A percentile compares a stretch with the other conserved stretches of the same genome.
Evolutionary conservation across 1,140 invertebrate species (phyloP).

Genomic region (Megalopta genalis): DNA sequence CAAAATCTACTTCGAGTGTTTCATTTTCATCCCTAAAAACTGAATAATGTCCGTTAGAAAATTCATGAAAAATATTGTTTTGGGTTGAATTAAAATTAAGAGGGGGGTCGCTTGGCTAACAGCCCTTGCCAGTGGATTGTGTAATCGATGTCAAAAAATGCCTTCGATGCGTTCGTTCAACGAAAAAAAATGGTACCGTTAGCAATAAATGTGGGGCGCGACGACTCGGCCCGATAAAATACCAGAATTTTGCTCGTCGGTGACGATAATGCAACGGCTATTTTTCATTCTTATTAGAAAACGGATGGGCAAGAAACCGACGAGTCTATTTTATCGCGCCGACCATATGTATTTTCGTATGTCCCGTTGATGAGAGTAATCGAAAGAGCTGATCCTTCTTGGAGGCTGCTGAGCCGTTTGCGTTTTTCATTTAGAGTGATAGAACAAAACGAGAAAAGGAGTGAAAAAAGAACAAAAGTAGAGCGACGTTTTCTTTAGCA

Average conservation of each 20-base stretch:
- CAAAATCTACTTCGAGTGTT: too few relatives aligned
- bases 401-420: too few relatives aligned
- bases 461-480: background rate
- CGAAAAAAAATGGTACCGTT: constrained; percentile 30
- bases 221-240: constrained; percentile 40
- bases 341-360: constrained; percentile 17
- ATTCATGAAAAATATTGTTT: too few relatives aligned
- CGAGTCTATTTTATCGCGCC: constrained; percentile 40
- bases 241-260: background rate
- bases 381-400: background rate
- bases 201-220: constrained; percentile 36
- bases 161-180: background rate
- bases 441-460: background rate
- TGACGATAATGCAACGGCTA: constrained; percentile 26
- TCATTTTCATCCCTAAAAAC: too few relatives aligned
- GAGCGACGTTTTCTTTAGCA: constrained; percentile 4
- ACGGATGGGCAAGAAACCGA: background rate
- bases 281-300: constrained; percentile 52
- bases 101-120: too few relatives aligned
- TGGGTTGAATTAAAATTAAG: too few relatives aligned
- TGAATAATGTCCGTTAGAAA: too few relatives aligned
- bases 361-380: constrained; percentile 19
- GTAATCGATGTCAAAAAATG: too few relatives aligned
- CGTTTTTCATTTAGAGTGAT: background rate
- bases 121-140: too few relatives aligned